These are phyloP conservation scores for Rhabdornis inornatus DNA, from an alignment of 2,113 vertebrate genomes.

Conservation along the genomic window DNA sequence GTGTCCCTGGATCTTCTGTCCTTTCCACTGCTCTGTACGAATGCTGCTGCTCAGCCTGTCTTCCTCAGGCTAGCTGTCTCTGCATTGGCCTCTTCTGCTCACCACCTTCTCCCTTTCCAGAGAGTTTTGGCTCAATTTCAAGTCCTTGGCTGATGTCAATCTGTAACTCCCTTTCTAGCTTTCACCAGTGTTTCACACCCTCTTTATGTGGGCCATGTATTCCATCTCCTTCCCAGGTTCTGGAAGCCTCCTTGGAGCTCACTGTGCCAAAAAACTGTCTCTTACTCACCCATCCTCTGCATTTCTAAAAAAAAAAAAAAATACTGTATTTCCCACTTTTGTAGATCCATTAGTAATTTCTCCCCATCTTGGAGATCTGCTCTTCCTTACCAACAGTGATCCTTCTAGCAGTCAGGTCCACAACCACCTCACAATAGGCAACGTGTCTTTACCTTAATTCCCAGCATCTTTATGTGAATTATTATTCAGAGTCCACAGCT, in stretches of 20 bases:
- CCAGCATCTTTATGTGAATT: background rate
- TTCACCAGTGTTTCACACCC: slow-evolving; percentile 24
- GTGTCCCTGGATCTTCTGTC: background rate
- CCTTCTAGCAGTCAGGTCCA: background rate
- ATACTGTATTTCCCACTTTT: background rate
- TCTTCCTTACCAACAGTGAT: background rate
- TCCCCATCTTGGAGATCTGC: background rate
- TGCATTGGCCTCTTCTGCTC: background rate
- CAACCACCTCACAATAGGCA: background rate
- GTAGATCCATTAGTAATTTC: background rate
- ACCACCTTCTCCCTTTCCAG: background rate
- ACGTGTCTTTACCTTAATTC: background rate
- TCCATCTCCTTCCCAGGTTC: background rate
- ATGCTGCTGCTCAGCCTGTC: background rate
- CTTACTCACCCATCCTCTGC: slow-evolving; percentile 34
- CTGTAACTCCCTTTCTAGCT: slow-evolving; percentile 20
- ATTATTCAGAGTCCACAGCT: background rate
- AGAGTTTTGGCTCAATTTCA: background rate
- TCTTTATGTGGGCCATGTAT: slow-evolving; percentile 8
- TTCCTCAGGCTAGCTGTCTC: background rate
- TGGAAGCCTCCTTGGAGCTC: background rate
- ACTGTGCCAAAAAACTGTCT: slow-evolving; percentile 37
- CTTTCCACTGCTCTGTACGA: background rate
- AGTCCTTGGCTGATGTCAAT: slow-evolving; percentile 19
- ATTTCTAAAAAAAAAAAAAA: background rate